Evolutionary conservation across 1,140 invertebrate species (phyloP).

Genomic region (Acarapis woodi): DNA sequence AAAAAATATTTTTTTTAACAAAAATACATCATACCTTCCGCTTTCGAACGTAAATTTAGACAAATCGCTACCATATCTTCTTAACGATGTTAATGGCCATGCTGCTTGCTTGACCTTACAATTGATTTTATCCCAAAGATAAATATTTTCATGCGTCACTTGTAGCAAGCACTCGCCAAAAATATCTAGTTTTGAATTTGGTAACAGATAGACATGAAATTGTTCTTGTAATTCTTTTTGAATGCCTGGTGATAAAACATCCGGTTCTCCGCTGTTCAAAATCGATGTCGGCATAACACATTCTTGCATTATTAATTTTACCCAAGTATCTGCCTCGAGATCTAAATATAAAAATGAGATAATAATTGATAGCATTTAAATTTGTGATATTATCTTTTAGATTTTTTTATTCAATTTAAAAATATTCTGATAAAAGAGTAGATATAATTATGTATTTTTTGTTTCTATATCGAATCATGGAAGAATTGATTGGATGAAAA

Average conservation of each 20-base stretch:
- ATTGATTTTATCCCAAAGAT: conserved; percentile 15
- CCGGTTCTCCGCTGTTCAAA: conserved; percentile 14
- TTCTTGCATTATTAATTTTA: conserved; percentile 14
- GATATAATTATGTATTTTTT: background rate
- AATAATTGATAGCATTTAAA: background rate
- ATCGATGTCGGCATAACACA: conserved; percentile 11
- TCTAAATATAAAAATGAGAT: conserved; percentile 9
- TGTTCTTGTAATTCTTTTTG: conserved; percentile 16
- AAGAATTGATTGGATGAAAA: background rate
- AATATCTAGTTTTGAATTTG: conserved; percentile 14
- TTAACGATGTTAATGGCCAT: conserved; percentile 16
- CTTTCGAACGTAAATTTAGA: conserved; percentile 18
- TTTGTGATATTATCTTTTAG: no score
- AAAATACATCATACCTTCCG: conserved; percentile 12
- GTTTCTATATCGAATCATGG: background rate
- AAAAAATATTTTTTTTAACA: background rate
- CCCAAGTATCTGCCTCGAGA: conserved; percentile 15
- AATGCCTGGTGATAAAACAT: conserved; percentile 14
- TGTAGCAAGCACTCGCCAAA: conserved; percentile 17
- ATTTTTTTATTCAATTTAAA: background rate
- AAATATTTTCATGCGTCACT: conserved; percentile 16
- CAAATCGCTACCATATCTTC: conserved; percentile 15
- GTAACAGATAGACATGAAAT: conserved; percentile 17
- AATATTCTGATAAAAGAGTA: no score
- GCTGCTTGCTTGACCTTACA: conserved; percentile 13